Evolutionary conservation across 2,113 vertebrate species (phyloP), one percentile per base, ranked within the genome.

Genomic region (Salvelinus namaycush): DNA sequence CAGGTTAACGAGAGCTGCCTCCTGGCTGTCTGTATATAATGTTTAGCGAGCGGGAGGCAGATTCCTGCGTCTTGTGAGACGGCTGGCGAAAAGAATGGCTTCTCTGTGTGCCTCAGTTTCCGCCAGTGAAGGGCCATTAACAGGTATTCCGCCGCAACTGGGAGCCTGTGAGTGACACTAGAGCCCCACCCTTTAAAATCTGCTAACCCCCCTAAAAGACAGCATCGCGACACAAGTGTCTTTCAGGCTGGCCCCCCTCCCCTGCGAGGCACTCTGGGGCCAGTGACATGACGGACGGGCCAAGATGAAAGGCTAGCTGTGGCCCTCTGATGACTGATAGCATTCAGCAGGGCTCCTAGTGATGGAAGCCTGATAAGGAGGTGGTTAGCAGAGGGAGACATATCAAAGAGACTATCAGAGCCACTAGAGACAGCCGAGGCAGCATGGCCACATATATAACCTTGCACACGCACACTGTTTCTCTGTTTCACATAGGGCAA

Each of bases 291-390:
- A 62, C n/a, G 22, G 74, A 27, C 20, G 13, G 59, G 85, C 5
- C 70, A 66, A 89, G 89, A 91, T 89, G 84, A 92, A 92, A 92
- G 90, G 83, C 70, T 3, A 49, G 62, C 79, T 73, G 86, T 87
- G 89, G 86, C 73, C 83, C 85, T 65, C 88, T 89, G 86, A 91
- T 88, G 87, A 88, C 80, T 87, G 89, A 90, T 90, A 90, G 83
- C 86, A 86, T 87, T 90, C 86, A 88, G 79, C 86, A 64, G 80
- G 77, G 71, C 85, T 88, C 78, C 70, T 70, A 76, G 86, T 89
- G 89, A 90, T 90, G 87, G 77, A 87, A 76, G 82, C 69, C 83
- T 84, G 87, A 91, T 91, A 89, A 91, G 54, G 24, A 65, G 39
- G 20, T 75, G 73, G 39, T 51, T 51, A 75, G 73, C 20, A 20